Conservation (phyloP, 2,113 vertebrate species). For the Cinclus cinclus region DNA sequence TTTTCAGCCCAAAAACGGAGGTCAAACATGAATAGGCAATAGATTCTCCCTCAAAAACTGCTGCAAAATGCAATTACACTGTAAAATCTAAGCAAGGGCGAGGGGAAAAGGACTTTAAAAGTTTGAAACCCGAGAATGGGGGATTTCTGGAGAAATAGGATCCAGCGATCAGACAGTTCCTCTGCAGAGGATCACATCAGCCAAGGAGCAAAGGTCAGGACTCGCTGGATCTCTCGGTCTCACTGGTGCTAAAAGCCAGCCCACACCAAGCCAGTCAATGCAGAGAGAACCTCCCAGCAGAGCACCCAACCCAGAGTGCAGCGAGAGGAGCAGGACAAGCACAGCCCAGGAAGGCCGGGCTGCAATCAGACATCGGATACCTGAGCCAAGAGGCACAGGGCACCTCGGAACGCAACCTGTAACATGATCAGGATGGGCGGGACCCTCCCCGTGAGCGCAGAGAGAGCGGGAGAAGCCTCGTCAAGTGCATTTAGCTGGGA, state of each 20-base stretch:
- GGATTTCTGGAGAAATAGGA: neutral
- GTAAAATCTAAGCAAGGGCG: neutral
- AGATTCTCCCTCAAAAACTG: neutral
- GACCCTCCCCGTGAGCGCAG: neutral
- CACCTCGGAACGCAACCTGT: conserved; percentile 42
- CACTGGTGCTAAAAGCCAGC: neutral
- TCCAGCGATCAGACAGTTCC: neutral
- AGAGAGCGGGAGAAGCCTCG: neutral
- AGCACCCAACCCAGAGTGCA: neutral
- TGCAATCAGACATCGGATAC: conserved; percentile 33
- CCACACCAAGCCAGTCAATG: neutral
- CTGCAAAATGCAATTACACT: neutral
- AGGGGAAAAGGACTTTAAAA: neutral
- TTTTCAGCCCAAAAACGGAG: neutral
- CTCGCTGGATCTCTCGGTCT: neutral
- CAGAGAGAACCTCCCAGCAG: neutral
- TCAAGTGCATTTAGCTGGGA: neutral
- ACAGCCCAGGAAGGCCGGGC: neutral
- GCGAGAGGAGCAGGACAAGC: neutral
- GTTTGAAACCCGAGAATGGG: neutral
- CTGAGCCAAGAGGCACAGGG: conserved; percentile 20
- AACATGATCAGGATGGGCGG: neutral
- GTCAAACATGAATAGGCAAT: neutral
- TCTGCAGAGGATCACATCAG: neutral
- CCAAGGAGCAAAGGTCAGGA: neutral